These are phyloP conservation scores for Catocala nupta DNA, from an alignment of 2,888 invertebrate genomes.

Conservation along the genomic window DNA sequence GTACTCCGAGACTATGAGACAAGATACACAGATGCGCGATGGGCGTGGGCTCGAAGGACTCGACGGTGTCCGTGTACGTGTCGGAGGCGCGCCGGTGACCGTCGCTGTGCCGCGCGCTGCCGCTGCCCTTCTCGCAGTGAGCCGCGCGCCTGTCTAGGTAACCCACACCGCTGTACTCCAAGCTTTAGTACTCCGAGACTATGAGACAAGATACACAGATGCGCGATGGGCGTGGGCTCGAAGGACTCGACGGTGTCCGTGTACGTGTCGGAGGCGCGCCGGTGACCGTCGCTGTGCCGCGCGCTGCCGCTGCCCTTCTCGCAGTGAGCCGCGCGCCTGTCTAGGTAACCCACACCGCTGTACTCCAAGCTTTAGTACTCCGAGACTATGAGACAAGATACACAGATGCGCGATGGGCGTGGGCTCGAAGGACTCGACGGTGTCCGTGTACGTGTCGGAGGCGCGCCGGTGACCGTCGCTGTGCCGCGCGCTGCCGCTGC, in stretches of 20 bases:
- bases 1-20: no score
- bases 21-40: slow-evolving; percentile 77
- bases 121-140: slow-evolving; percentile 57
- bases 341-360: slow-evolving; percentile 8
- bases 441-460: slow-evolving; percentile 93
- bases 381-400: no score
- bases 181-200: no score
- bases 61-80: slow-evolving; percentile 93
- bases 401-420: slow-evolving; percentile 92
- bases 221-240: slow-evolving; percentile 95
- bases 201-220: no score
- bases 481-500: slow-evolving; percentile 72
- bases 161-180: slow-evolving; percentile 1
- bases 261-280: slow-evolving; percentile 90
- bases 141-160: slow-evolving; percentile 38
- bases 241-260: slow-evolving; percentile 95
- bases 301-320: slow-evolving; percentile 67
- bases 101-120: slow-evolving; percentile 78
- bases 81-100: slow-evolving; percentile 91
- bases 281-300: slow-evolving; percentile 89
- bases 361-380: no score
- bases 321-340: slow-evolving; percentile 44
- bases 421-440: slow-evolving; percentile 94
- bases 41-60: slow-evolving; percentile 95
- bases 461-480: slow-evolving; percentile 90